Base-by-base conservation (phyloP, 1,140 invertebrate genomes). In the Leptoteleia sp. region DNA sequence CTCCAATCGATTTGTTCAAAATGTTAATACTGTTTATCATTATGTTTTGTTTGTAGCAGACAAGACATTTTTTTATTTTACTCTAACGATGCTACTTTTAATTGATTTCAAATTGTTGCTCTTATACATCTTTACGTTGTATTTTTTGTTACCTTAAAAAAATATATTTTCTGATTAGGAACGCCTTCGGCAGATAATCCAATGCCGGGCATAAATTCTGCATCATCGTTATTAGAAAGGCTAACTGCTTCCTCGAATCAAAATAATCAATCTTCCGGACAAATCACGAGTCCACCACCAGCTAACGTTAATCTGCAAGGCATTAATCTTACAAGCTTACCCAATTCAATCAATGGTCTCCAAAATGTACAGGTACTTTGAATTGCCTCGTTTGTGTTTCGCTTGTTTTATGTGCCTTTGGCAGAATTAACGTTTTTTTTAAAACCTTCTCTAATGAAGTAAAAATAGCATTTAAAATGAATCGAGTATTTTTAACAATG, bases 311-410 rank as follows among this genome's bases (percentile, higher is more conserved):
- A 92, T 83, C 88, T 93, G 33, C 93, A 95, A 87, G 93, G 94
- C 76, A 91, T 96, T 47, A 96, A 95, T 88, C 90, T 96, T 57
- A 92, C 94, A 47, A 94, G 93, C 81, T 90, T 96, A 40, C 93
- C 91, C 2, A 92, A 93, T 83, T 91, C 93, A 1, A 92, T 95
- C 48, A 92, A 94, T 45, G 94, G 94, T 42, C 87, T 95, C 12
- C 94, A 96, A 88, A 95, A 95, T 88, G 93, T 95, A 45, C 92
- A 93, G 87, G 93, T 93, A 68, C 19, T 55, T 48, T 48, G n/a
- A 8, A 3, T 3, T 7, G 3, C 4, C n/a, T 31, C 5, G 31
- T 22, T 48, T n/a, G 8, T 29, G 27, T 7, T 29, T 29, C 6
- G 8, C 1, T 8, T 8, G 1, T 29, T 29, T 29, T 7, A 7